phyloP scores from a whole-genome alignment of 2,113 vertebrate genomes.

The Hipposideros armiger region DNA sequence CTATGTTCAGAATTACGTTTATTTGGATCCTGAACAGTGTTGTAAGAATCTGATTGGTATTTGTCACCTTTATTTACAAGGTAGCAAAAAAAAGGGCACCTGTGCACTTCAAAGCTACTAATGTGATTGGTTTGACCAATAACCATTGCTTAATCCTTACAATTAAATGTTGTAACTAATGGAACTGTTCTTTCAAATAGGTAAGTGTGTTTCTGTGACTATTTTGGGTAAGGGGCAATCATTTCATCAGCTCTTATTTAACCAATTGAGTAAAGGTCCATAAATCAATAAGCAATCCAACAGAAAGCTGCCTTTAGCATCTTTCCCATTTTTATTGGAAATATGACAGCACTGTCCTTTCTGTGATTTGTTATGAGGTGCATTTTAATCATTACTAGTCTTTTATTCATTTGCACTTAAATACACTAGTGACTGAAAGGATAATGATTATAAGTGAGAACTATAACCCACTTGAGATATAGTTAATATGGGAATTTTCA shows the following conservation, averaged over 20 bases:
- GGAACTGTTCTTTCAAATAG: constrained; percentile 66
- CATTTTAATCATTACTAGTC: constrained; percentile 50
- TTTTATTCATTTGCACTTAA: constrained; percentile 55
- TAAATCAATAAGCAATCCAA: constrained; percentile 41
- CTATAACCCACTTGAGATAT: neutral
- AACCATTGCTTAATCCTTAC: constrained; percentile 58
- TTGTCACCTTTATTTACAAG: constrained; percentile 71
- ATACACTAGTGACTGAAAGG: constrained; percentile 7
- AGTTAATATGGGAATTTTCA: constrained; percentile 40
- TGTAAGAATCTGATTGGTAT: constrained; percentile 22
- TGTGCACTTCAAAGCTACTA: constrained; percentile 38
- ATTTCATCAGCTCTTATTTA: constrained; percentile 62
- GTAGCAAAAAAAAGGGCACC: neutral
- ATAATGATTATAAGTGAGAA: constrained; percentile 44
- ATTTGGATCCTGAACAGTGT: constrained; percentile 57
- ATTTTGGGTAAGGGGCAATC: neutral
- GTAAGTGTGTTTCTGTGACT: constrained; percentile 46
- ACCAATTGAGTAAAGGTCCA: constrained; percentile 57
- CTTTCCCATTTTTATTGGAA: constrained; percentile 49
- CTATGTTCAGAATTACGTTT: constrained; percentile 31
- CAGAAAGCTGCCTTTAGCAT: constrained; percentile 1
- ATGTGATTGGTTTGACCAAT: constrained; percentile 58
- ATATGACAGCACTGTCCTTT: neutral
- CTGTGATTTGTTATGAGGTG: neutral
- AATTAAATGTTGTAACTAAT: constrained; percentile 76